Evolutionary conservation across 37 sponge, comb jelly and placozoan species (phyloP), one percentile per base, ranked within the genome.

Genomic region (Petrosia ficiformis): DNA sequence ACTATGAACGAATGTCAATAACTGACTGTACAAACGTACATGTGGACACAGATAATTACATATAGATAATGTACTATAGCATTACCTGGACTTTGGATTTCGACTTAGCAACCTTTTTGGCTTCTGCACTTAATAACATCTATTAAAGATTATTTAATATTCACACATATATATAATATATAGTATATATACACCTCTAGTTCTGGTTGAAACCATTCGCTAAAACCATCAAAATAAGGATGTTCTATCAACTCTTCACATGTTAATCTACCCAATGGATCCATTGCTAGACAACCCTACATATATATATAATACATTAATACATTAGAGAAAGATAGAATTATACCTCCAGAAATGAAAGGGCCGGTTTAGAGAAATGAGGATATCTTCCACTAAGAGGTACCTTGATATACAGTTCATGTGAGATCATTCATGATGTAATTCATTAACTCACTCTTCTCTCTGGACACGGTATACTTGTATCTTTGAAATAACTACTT

Each of bases 231-330:
- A 48, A 97, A 97, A 73, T 85, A 91, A 22, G 87, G 80, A 68
- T 97, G 98, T 34, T 97, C 92, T 25, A 97, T 77, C 4, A 97
- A 85, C 43, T 97, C 94, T 44, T 89, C 90, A 63, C 95, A 94
- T 29, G 95, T 84, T 65, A 92, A 76, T 33, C 98, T 69, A 24
- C 80, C 86, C 57, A 83, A 38, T 39, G 98, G 98, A 6, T 97
- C 98, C 87, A 94, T 85, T 42, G 82, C 88, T 24, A 97, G 71
- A 58, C 94, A 94, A 14, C 89, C 84, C 90, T 91, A 64, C 40
- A n/a, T 44, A 25, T 1, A 75, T 37, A 60, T 1, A 59, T 0
- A 81, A 33, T 65, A 37, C 6, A 35, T 11, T 39, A 6, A 75
- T 5, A 77, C 59, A 61, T 44, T 75, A 26, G 16, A 67, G 42